These are phyloP conservation scores for Arctia plantaginis DNA, from an alignment of 2,888 invertebrate genomes.

Conservation along the genomic window DNA sequence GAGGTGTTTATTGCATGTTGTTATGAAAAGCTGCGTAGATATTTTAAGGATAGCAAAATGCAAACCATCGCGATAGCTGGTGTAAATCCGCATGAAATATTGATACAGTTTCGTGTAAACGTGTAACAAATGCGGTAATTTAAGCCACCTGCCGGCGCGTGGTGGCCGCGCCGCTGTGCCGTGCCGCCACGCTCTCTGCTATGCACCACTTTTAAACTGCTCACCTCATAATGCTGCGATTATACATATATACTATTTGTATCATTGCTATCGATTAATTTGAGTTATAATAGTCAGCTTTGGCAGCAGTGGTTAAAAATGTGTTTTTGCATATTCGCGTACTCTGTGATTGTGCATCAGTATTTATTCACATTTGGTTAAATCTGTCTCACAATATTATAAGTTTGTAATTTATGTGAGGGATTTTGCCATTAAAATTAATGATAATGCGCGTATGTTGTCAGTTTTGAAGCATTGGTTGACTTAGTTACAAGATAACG, in stretches of 20 bases:
- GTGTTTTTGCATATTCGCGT: constrained; percentile 4
- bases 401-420: neutral
- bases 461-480: neutral
- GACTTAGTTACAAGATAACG: neutral
- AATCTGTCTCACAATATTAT: neutral
- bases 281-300: constrained; percentile 18
- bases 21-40: constrained; percentile 58
- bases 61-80: constrained; percentile 80
- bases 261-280: constrained; percentile 46
- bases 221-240: constrained; percentile 68
- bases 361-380: constrained; percentile 5
- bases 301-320: neutral
- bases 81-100: constrained; percentile 86
- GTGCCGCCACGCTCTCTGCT: constrained; percentile 58
- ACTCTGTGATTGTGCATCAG: constrained; percentile 3
- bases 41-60: constrained; percentile 79
- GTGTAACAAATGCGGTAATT: constrained; percentile 87
- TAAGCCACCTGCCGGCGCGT: constrained; percentile 80
- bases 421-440: neutral
- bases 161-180: constrained; percentile 67
- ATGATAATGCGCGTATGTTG: neutral
- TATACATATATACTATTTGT: constrained; percentile 61
- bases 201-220: constrained; percentile 81
- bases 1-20: constrained; percentile 46
- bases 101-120: constrained; percentile 87